These are phyloP conservation scores for Suncus etruscus DNA, from an alignment of 2,113 vertebrate species.

Conservation along the genomic window DNA sequence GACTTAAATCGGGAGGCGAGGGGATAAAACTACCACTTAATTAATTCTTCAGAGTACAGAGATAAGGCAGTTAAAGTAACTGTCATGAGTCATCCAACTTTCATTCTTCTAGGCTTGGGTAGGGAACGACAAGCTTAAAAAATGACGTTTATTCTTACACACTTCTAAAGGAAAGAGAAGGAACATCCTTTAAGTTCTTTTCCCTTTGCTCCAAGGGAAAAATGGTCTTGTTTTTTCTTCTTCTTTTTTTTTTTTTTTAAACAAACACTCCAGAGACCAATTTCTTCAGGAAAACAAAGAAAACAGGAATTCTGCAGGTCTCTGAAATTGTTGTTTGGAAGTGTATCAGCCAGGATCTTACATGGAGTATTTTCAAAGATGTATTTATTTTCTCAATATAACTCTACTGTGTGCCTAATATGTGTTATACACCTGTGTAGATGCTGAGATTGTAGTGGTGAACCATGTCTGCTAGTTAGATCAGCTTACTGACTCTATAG, in stretches of 20 bases:
- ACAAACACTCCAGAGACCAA: background rate
- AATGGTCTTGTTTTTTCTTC: background rate
- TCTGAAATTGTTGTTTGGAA: background rate
- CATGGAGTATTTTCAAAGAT: background rate
- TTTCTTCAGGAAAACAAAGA: slow-evolving; percentile 17
- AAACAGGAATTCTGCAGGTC: background rate
- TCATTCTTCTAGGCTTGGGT: background rate
- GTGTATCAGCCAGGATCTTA: background rate
- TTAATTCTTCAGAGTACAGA: background rate
- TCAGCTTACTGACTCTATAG: background rate
- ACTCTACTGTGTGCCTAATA: background rate
- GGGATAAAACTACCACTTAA: too few relatives aligned
- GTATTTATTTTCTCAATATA: background rate
- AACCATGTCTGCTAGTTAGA: background rate
- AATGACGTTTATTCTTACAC: background rate
- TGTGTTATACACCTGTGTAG: background rate
- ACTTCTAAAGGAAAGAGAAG: slow-evolving; percentile 2
- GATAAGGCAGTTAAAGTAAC: background rate
- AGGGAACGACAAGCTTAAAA: background rate
- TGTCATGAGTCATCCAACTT: background rate
- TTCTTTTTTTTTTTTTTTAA: slow-evolving; percentile 43
- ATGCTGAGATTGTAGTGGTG: background rate
- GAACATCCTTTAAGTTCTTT: slow-evolving; percentile 6
- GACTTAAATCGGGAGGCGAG: background rate
- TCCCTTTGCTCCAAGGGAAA: slow-evolving; percentile 22